Percentiles rank a stretch among this genome's conserved stretches.
These are phyloP conservation scores for Psittacula echo DNA, from an alignment of 2,797 vertebrate genomes.

Conservation along the genomic window DNA sequence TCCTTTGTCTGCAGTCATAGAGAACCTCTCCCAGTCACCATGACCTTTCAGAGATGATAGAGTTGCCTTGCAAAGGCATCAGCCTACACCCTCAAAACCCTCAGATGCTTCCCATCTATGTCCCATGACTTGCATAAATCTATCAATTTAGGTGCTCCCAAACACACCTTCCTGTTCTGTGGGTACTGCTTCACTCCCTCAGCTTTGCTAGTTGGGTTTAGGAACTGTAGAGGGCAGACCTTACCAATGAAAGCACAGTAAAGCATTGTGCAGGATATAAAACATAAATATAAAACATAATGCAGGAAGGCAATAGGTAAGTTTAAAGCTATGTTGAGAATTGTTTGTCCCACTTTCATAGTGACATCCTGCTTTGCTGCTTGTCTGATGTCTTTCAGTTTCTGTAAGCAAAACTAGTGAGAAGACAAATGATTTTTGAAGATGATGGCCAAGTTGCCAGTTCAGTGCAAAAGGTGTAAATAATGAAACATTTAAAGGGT, in stretches of 20 bases:
- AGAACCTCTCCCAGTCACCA: neutral
- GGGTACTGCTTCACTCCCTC: neutral
- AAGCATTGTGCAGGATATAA: neutral
- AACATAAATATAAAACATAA: neutral
- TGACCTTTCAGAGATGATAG: neutral
- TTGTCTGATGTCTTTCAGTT: neutral
- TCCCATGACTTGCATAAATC: neutral
- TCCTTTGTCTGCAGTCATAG: rapidly evolving
- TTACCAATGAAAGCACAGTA: neutral
- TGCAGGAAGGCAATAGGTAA: neutral
- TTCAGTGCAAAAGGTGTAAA: neutral
- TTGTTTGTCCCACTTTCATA: neutral
- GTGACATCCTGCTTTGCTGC: neutral
- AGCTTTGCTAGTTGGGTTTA: neutral
- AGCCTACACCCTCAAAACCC: neutral
- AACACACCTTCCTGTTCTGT: neutral
- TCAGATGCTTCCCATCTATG: neutral
- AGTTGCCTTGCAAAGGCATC: neutral
- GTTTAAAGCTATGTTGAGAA: neutral
- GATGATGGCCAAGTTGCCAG: neutral
- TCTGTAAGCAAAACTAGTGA: neutral
- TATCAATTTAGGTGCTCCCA: neutral
- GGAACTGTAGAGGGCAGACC: neutral
- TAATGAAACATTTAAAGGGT: neutral
- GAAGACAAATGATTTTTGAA: neutral